Conservation (phyloP, 2,888 invertebrate genomes). For the Spisula solida region DNA sequence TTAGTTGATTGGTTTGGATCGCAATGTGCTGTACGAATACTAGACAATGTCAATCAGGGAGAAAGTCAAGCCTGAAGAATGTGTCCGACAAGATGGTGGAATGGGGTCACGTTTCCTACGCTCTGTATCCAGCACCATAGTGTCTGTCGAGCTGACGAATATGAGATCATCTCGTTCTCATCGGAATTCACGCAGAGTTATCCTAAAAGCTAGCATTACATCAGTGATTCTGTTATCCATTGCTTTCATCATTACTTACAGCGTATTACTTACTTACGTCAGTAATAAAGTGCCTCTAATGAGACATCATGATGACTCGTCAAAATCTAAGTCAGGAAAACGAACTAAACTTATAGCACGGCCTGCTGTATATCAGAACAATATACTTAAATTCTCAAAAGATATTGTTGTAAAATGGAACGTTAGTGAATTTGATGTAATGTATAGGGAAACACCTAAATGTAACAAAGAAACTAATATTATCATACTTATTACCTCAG, state of each 20-base stretch:
- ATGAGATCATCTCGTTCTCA: constrained; percentile 73
- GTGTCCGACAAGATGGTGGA: neutral
- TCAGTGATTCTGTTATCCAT: constrained; percentile 77
- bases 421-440: constrained; percentile 67
- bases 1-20: constrained; percentile 14
- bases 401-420: constrained; percentile 77
- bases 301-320: constrained; percentile 68
- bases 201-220: constrained; percentile 80
- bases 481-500: constrained; percentile 80
- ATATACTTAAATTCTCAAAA: constrained; percentile 51
- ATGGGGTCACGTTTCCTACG: constrained; percentile 47
- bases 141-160: constrained; percentile 74
- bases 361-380: constrained; percentile 46
- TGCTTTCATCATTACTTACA: constrained; percentile 78
- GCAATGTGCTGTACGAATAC: constrained; percentile 20
- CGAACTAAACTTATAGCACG: constrained; percentile 59
- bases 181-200: constrained; percentile 70
- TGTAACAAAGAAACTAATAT: constrained; percentile 72
- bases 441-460: constrained; percentile 55
- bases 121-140: constrained; percentile 60
- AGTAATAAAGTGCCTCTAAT: constrained; percentile 71
- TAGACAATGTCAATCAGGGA: constrained; percentile 29
- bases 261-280: constrained; percentile 76
- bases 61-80: neutral
- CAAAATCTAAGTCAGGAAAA: constrained; percentile 68